Evolutionary conservation across 92 coral and sea anemone species (phyloP).

Genomic region (Galaxea fascicularis): DNA sequence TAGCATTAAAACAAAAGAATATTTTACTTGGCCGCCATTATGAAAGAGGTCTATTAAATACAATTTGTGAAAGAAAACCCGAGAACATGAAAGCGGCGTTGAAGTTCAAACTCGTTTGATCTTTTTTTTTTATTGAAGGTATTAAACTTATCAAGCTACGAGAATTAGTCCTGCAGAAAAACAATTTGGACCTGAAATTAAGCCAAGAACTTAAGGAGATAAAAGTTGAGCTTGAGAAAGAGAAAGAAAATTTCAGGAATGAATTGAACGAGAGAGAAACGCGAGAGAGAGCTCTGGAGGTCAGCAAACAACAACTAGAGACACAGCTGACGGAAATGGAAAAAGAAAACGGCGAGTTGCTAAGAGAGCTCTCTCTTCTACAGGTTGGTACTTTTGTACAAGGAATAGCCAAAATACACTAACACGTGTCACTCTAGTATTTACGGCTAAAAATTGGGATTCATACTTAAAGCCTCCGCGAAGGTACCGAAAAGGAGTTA

Average conservation of each 20-base stretch:
- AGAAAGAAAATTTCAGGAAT: constrained; percentile 53
- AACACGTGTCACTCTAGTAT: no score
- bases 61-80: no score
- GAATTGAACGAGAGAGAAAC: constrained; percentile 66
- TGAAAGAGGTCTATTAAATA: no score
- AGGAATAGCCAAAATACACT: no score
- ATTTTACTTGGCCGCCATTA: no score
- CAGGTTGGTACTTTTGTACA: background rate
- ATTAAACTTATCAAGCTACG: constrained; percentile 61
- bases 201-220: constrained; percentile 68
- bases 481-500: no score
- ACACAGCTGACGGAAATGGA: constrained; percentile 78
- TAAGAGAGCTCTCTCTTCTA: constrained; percentile 42
- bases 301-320: constrained; percentile 77
- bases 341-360: constrained; percentile 75
- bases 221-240: constrained; percentile 71
- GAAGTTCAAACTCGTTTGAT: constrained; percentile 29
- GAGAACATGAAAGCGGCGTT: no score
- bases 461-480: no score
- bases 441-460: no score
- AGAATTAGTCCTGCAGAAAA: constrained; percentile 72
- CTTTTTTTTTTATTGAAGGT: no score
- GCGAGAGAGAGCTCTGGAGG: constrained; percentile 75
- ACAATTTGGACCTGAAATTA: constrained; percentile 59
- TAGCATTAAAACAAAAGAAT: no score